phyloP scores from a whole-genome alignment of 2,113 vertebrate genomes.

The Alexandromys fortis region DNA sequence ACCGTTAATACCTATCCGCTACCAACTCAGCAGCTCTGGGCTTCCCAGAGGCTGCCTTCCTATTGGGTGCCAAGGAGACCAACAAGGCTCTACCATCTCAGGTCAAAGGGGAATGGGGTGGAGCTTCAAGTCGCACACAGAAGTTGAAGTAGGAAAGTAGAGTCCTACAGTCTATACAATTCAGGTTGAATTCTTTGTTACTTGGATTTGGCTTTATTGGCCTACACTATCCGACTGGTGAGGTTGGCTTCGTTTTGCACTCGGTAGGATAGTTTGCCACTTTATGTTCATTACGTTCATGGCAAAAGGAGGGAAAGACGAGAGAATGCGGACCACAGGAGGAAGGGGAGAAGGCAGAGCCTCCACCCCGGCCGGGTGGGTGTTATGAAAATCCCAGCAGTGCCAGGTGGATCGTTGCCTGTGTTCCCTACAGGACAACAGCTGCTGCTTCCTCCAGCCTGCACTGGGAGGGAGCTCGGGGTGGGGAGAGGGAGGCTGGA shows the following conservation, averaged over 20 bases:
- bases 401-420: constrained; percentile 74
- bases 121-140: not conserved
- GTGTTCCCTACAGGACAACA: constrained; percentile 69
- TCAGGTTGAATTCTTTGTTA: not conserved
- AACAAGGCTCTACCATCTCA: not conserved
- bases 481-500: not conserved
- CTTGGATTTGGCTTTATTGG: not conserved
- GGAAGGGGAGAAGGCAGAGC: constrained; percentile 5
- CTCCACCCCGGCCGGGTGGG: not conserved
- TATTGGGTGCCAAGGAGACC: not conserved
- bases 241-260: not conserved
- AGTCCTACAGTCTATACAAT: not conserved
- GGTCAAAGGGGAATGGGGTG: not conserved
- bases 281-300: not conserved
- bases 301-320: not conserved
- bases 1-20: constrained; percentile 40
- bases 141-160: not conserved
- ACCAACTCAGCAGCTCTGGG: not conserved
- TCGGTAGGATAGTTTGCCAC: not conserved
- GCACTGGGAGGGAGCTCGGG: not conserved
- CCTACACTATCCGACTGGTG: not conserved
- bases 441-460: constrained; percentile 69
- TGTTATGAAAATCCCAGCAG: constrained; percentile 49
- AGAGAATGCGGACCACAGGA: not conserved
- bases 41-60: constrained; percentile 38